Percentiles rank a stretch among this genome's conserved stretches.
These are phyloP conservation scores for Formica exsecta DNA, from an alignment of 1,140 invertebrate genomes.

Conservation along the genomic window DNA sequence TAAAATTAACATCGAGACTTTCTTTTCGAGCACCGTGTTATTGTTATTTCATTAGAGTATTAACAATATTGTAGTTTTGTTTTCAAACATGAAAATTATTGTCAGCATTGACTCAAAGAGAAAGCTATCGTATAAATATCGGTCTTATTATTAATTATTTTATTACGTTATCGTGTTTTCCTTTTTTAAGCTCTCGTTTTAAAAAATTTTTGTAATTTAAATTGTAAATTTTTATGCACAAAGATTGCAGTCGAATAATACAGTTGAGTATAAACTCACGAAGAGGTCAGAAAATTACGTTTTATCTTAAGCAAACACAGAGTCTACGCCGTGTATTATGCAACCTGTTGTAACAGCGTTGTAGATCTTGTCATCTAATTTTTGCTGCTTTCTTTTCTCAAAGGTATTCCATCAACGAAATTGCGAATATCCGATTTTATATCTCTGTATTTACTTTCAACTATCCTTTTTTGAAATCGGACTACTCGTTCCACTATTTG, in stretches of 20 bases:
- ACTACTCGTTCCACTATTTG: neutral
- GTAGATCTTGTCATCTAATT: conserved; percentile 68
- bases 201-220: conserved; percentile 51
- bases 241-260: neutral
- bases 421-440: conserved; percentile 55
- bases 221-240: conserved; percentile 52
- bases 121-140: neutral
- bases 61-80: neutral
- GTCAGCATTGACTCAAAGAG: neutral
- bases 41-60: neutral
- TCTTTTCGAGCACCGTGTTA: neutral
- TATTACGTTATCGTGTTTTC: neutral
- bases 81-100: neutral
- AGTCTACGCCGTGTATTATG: conserved; percentile 66
- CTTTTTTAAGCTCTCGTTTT: conserved; percentile 19
- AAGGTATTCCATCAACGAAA: conserved; percentile 4
- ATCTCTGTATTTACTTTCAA: neutral
- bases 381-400: conserved; percentile 19
- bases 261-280: conserved; percentile 12
- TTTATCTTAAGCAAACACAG: conserved; percentile 73
- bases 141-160: conserved; percentile 32
- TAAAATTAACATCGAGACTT: neutral
- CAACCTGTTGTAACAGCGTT: conserved; percentile 73
- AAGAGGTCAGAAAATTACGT: conserved; percentile 61
- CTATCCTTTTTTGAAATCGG: neutral